These are phyloP conservation scores for Molanna angustata DNA, from an alignment of 2,888 invertebrate species.

Conservation along the genomic window DNA sequence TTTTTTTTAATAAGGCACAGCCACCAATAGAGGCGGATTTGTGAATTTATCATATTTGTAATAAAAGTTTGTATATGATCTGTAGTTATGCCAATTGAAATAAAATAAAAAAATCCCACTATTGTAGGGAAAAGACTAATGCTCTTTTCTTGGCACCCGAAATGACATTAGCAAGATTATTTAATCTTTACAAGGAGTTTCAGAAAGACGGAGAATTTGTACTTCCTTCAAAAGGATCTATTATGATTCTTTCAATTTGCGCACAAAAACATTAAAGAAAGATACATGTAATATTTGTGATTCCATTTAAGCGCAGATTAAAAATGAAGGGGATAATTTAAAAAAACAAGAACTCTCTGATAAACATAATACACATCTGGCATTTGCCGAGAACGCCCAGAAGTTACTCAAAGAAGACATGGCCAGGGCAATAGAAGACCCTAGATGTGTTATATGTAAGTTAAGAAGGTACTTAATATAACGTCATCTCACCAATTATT, in stretches of 20 bases:
- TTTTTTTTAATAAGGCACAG: too few species aligned
- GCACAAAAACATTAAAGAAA: background rate
- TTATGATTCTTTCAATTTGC: background rate
- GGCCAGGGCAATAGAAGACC: background rate
- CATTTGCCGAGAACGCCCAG: background rate
- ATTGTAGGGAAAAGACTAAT: background rate
- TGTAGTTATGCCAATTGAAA: too few species aligned
- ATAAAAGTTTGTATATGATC: too few species aligned
- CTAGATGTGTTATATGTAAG: too few species aligned
- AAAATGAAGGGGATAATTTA: background rate
- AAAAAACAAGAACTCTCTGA: background rate
- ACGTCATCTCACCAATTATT: too few species aligned
- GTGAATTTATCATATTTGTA: too few species aligned
- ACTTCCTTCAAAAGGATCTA: background rate
- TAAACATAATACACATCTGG: background rate
- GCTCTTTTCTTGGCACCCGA: constrained; percentile 2
- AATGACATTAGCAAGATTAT: background rate
- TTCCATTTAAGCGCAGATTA: background rate
- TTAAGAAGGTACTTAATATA: too few species aligned
- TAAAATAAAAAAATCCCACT: constrained; percentile 1
- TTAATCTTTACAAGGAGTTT: background rate
- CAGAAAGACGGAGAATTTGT: background rate
- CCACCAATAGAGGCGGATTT: too few species aligned
- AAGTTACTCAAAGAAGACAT: background rate
- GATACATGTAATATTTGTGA: constrained; percentile 1